These are phyloP conservation scores for Prosapia bicincta DNA, from an alignment of 2,888 invertebrate genomes.

Conservation along the genomic window DNA sequence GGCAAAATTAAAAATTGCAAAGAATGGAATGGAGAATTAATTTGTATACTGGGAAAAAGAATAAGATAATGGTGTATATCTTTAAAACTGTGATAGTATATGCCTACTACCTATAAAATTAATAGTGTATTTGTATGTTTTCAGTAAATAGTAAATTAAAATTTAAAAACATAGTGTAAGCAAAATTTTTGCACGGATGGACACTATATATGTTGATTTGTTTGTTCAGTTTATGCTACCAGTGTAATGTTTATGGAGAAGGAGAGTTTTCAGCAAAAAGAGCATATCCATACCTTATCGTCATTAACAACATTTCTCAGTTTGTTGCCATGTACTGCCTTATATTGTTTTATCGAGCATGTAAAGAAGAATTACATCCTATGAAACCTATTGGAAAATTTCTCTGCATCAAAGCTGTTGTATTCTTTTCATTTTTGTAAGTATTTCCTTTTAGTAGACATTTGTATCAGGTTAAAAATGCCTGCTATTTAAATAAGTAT, in stretches of 20 bases:
- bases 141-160: too few species aligned
- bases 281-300: slow-evolving; percentile 87
- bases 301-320: slow-evolving; percentile 88
- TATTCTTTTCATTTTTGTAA: slow-evolving; percentile 98
- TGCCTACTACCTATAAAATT: too few species aligned
- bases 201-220: too few species aligned
- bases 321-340: slow-evolving; percentile 96
- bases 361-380: slow-evolving; percentile 78
- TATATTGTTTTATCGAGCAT: slow-evolving; percentile 89
- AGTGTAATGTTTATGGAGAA: slow-evolving; percentile 83
- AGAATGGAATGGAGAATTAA: too few species aligned
- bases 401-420: slow-evolving; percentile 94
- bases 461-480: background rate
- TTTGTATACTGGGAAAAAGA: too few species aligned
- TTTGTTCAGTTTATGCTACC: slow-evolving; percentile 78
- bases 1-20: too few species aligned
- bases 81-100: too few species aligned
- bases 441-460: slow-evolving; percentile 45
- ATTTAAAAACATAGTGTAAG: too few species aligned
- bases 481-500: too few species aligned
- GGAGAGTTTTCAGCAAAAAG: slow-evolving; percentile 81
- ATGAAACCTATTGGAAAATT: slow-evolving; percentile 96
- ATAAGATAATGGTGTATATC: too few species aligned
- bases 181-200: too few species aligned
- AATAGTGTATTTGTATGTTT: too few species aligned